Percentiles rank a stretch among this genome's conserved stretches.
Evolutionary conservation across 2,113 vertebrate species (phyloP).

Genomic region (Callipepla californica): DNA sequence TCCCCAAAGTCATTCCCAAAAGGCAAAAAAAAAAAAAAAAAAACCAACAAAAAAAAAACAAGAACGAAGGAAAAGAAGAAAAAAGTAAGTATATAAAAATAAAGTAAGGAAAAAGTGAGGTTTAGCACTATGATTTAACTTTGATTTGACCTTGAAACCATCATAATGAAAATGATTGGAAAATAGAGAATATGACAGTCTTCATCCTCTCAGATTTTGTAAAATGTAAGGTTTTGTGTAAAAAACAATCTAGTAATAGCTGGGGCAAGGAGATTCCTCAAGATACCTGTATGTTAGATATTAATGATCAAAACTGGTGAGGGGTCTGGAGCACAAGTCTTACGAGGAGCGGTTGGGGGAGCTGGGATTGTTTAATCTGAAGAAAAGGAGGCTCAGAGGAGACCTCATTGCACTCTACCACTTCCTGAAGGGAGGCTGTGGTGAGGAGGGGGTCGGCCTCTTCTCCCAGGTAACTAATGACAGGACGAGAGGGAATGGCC

Average conservation of each 20-base stretch:
- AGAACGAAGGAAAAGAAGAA: neutral
- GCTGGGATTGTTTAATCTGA: no score
- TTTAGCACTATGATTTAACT: neutral
- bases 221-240: conserved; percentile 3
- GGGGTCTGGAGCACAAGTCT: no score
- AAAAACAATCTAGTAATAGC: neutral
- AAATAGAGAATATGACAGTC: neutral
- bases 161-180: neutral
- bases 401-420: no score
- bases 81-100: neutral
- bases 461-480: no score
- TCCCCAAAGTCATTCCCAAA: conserved; percentile 30
- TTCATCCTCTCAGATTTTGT: neutral
- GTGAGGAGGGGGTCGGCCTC: no score
- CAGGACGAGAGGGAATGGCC: no score
- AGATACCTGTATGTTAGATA: neutral
- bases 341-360: no score
- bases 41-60: neutral
- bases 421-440: no score
- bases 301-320: neutral
- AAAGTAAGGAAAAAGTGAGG: neutral
- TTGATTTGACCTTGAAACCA: conserved; percentile 8
- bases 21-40: neutral
- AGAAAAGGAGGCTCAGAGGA: no score
- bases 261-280: neutral